Percentiles rank a stretch among this genome's conserved stretches.
Evolutionary conservation across 2,797 vertebrate species (phyloP).

Genomic region (Chelon auratus): DNA sequence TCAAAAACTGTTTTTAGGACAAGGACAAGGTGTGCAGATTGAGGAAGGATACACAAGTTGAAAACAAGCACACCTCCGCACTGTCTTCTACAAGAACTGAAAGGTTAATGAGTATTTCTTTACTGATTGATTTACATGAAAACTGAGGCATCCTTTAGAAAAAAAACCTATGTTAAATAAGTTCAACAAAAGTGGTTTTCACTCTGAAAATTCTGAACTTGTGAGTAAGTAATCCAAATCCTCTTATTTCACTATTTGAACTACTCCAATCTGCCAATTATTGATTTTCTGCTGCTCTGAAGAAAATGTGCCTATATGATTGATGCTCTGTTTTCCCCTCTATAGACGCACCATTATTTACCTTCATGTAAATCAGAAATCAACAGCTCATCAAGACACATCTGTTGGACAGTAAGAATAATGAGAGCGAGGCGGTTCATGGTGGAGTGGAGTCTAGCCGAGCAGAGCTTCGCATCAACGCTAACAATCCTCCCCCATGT

Average conservation of each 20-base stretch:
- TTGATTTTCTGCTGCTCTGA: conserved; percentile 58
- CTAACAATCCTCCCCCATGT: conserved; percentile 58
- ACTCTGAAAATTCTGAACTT: conserved; percentile 3
- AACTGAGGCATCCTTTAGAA: background rate
- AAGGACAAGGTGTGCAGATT: background rate
- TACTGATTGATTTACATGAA: background rate
- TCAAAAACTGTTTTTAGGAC: background rate
- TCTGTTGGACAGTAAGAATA: conserved; percentile 26
- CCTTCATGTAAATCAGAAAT: conserved; percentile 56
- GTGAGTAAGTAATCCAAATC: conserved; percentile 19
- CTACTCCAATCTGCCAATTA: conserved; percentile 28
- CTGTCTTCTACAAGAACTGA: background rate
- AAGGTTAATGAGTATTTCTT: background rate
- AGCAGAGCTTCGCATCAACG: conserved; percentile 35
- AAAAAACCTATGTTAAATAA: conserved; percentile 5
- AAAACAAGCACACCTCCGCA: background rate
- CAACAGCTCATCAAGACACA: conserved; percentile 41
- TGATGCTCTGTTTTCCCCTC: conserved; percentile 30
- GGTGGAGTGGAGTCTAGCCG: conserved; percentile 27
- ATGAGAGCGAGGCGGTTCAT: conserved; percentile 46
- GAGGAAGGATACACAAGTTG: background rate
- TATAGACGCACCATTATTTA: conserved; percentile 33
- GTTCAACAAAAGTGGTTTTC: background rate
- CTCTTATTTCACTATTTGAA: conserved; percentile 28
- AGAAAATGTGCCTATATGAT: conserved; percentile 42